These are phyloP conservation scores for Chaenocephalus aceratus DNA, from an alignment of 2,113 vertebrate genomes.

Conservation along the genomic window DNA sequence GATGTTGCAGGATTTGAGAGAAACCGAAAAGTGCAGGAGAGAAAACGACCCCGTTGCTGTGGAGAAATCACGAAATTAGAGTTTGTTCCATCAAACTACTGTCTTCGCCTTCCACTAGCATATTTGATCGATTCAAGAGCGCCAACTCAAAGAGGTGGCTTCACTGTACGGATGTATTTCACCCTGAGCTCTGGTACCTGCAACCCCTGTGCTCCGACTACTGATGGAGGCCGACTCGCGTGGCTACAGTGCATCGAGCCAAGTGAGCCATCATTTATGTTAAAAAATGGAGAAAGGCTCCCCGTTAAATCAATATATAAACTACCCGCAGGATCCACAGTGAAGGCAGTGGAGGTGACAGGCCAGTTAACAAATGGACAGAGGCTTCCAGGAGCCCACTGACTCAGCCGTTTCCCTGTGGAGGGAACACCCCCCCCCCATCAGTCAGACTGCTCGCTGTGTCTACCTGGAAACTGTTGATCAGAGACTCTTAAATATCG, in stretches of 20 bases:
- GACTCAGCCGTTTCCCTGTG: conserved; percentile 68
- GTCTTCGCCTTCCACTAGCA: not conserved
- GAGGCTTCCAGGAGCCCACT: conserved; percentile 62
- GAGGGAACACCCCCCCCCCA: conserved; percentile 42
- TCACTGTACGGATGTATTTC: conserved; percentile 23
- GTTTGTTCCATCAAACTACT: conserved; percentile 25
- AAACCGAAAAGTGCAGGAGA: conserved; percentile 49
- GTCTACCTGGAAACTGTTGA: conserved; percentile 73
- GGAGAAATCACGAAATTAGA: conserved; percentile 12
- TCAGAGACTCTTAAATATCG: conserved; percentile 78
- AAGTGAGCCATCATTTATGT: conserved; percentile 81
- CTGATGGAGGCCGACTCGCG: conserved; percentile 47
- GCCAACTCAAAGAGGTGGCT: not conserved
- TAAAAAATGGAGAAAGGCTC: conserved; percentile 75
- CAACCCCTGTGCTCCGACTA: conserved; percentile 42
- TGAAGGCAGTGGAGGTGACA: conserved; percentile 76
- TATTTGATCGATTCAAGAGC: not conserved
- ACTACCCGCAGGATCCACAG: conserved; percentile 78
- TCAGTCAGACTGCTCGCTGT: conserved; percentile 50
- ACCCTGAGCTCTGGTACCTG: conserved; percentile 27
- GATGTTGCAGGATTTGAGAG: conserved; percentile 52
- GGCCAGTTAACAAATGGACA: conserved; percentile 80
- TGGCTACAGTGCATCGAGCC: conserved; percentile 45
- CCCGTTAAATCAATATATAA: conserved; percentile 84
- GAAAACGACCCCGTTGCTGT: conserved; percentile 29